Conservation (phyloP, 2,797 vertebrate genomes). For the Trachurus trachurus region DNA sequence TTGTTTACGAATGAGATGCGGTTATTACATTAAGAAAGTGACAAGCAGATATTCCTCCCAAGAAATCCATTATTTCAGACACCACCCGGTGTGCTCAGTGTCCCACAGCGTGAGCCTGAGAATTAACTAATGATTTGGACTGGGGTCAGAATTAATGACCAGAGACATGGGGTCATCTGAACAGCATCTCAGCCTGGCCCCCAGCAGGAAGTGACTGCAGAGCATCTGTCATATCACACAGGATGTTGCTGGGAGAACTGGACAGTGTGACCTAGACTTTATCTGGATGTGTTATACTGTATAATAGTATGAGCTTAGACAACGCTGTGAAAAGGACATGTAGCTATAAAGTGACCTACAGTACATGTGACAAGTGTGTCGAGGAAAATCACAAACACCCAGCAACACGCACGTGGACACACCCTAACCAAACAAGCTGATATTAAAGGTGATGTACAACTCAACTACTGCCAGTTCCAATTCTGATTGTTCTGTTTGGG, state of each 20-base stretch:
- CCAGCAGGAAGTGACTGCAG: constrained; percentile 50
- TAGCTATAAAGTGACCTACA: neutral
- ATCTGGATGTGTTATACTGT: neutral
- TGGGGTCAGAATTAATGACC: constrained; percentile 40
- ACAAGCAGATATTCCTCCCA: constrained; percentile 26
- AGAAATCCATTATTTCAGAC: constrained; percentile 31
- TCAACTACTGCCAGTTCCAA: neutral
- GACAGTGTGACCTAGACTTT: constrained; percentile 1
- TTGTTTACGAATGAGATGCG: constrained; percentile 19
- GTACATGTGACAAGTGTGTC: neutral
- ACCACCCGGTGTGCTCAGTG: neutral
- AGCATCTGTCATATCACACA: constrained; percentile 33
- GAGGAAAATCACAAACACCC: neutral
- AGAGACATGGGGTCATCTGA: constrained; percentile 42
- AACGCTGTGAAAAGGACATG: neutral
- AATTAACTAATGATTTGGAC: constrained; percentile 43
- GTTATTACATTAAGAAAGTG: constrained; percentile 11
- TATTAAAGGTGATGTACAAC: neutral
- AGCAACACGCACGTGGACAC: neutral
- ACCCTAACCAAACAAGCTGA: neutral
- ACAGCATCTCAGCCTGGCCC: constrained; percentile 21
- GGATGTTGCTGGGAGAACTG: neutral
- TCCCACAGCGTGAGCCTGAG: constrained; percentile 31
- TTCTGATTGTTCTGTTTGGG: neutral
- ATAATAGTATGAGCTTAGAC: neutral